These are phyloP conservation scores for Naja naja DNA, from an alignment of 2,113 vertebrate genomes.

Conservation along the genomic window DNA sequence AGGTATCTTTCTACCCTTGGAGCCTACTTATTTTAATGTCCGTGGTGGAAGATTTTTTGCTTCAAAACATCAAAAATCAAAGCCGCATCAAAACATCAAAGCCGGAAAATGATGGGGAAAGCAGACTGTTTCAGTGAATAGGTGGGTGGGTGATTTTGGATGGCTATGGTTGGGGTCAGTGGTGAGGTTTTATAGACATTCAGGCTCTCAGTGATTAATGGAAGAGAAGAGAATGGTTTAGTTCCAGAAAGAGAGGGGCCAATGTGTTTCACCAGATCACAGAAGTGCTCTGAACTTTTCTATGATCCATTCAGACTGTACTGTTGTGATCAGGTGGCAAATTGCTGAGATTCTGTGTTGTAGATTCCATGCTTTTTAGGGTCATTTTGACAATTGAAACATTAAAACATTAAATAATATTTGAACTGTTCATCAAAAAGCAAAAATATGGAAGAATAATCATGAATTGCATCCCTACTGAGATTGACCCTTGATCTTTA, in stretches of 20 bases:
- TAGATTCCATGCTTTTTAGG: neutral
- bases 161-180: neutral
- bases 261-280: neutral
- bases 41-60: neutral
- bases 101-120: neutral
- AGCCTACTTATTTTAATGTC: neutral
- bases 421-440: neutral
- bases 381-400: neutral
- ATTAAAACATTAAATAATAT: neutral
- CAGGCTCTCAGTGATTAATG: neutral
- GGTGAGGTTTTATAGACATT: neutral
- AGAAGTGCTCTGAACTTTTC: neutral
- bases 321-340: neutral
- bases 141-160: neutral
- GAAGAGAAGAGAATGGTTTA: neutral
- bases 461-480: neutral
- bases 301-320: neutral
- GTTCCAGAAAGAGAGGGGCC: neutral
- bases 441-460: neutral
- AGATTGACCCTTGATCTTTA: neutral
- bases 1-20: neutral
- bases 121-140: neutral
- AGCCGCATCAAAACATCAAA: too few relatives aligned
- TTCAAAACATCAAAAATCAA: neutral
- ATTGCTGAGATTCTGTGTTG: neutral